Evolutionary conservation across 2,888 invertebrate species (phyloP).

Genomic region (Euzetes globulus): DNA sequence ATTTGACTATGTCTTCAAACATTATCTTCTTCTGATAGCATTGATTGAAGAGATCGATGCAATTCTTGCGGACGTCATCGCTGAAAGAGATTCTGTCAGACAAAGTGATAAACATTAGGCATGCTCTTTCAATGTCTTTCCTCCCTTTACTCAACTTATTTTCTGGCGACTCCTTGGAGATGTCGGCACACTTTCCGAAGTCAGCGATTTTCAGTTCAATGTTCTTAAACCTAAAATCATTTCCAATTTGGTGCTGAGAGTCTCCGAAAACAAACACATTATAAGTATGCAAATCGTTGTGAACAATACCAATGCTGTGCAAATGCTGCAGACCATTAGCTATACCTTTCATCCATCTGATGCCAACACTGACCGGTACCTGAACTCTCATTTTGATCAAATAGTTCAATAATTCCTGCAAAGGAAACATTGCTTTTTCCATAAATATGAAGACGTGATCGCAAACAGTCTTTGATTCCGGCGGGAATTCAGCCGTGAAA

Average conservation of each 20-base stretch:
- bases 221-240: not conserved
- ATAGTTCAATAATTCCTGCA: not conserved
- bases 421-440: not conserved
- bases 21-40: not conserved
- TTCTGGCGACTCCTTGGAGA: not conserved
- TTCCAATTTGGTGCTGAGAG: not conserved
- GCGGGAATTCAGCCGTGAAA: not conserved
- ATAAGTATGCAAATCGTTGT: not conserved
- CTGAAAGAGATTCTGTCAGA: not conserved
- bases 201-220: constrained; percentile 4
- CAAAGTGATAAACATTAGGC: not conserved
- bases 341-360: not conserved
- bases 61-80: not conserved
- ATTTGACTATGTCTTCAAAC: not conserved
- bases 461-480: not conserved
- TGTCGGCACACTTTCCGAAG: not conserved
- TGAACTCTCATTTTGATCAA: not conserved
- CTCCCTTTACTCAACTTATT: not conserved
- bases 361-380: not conserved
- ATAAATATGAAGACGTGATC: constrained; percentile 11
- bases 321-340: not conserved
- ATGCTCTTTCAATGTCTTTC: not conserved
- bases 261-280: not conserved
- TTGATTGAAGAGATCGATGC: not conserved
- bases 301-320: not conserved